Conservation (phyloP, 1,140 invertebrate genomes). For the Lasioglossum albipes region DNA sequence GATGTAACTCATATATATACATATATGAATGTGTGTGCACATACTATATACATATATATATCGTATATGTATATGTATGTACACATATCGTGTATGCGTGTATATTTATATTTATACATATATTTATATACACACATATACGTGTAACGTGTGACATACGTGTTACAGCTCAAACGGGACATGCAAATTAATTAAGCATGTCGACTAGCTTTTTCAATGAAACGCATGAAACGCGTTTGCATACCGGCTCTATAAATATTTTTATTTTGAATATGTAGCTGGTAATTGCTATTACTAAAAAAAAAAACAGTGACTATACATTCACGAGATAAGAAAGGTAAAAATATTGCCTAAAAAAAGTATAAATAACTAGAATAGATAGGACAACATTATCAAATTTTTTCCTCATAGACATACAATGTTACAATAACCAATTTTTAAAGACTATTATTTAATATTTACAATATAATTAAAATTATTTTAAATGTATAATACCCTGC, state of each 20-base stretch:
- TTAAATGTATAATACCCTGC: constrained; percentile 55
- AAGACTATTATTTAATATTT: constrained; percentile 66
- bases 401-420: constrained; percentile 69
- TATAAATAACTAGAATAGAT: constrained; percentile 74
- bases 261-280: constrained; percentile 65
- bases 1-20: constrained; percentile 53
- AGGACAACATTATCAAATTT: constrained; percentile 77
- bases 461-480: constrained; percentile 51
- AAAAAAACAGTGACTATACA: constrained; percentile 61
- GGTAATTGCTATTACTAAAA: constrained; percentile 68
- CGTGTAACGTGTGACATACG: constrained; percentile 58
- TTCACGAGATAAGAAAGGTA: constrained; percentile 64
- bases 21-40: constrained; percentile 24
- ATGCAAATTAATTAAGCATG: constrained; percentile 40
- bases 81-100: neutral
- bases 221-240: constrained; percentile 45
- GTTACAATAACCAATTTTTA: constrained; percentile 70
- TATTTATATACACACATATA: neutral
- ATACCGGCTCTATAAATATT: constrained; percentile 57
- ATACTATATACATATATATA: neutral
- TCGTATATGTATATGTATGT: neutral
- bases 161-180: constrained; percentile 54
- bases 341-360: constrained; percentile 68
- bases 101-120: neutral
- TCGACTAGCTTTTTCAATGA: constrained; percentile 47